A percentile compares a stretch with the other conserved stretches of the same genome.
phyloP scores from a whole-genome alignment of 2,888 invertebrate species.

The Drepana falcataria region DNA sequence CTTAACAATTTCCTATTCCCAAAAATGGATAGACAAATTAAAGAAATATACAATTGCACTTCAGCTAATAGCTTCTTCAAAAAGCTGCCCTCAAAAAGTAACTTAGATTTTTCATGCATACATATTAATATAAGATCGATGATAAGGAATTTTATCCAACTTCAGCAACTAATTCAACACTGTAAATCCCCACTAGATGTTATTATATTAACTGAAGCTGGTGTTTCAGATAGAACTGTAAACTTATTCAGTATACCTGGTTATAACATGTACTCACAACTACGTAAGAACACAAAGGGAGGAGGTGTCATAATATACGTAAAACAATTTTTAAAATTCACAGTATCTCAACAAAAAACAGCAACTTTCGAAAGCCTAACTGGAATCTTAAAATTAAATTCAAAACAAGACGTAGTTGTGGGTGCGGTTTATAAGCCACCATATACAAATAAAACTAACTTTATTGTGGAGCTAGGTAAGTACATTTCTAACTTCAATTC shows the following conservation, averaged over 20 bases:
- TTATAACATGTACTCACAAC: slow-evolving; percentile 18
- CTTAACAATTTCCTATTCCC: too few species aligned
- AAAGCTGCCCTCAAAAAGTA: slow-evolving; percentile 1
- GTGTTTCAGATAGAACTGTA: slow-evolving; percentile 11
- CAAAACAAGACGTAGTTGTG: slow-evolving; percentile 4
- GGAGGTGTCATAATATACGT: slow-evolving; percentile 16
- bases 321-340: slow-evolving; percentile 6
- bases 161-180: slow-evolving; percentile 8
- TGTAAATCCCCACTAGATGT: slow-evolving; percentile 8
- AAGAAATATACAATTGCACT: neutral
- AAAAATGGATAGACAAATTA: too few species aligned
- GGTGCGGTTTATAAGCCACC: slow-evolving; percentile 17
- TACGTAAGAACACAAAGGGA: slow-evolving; percentile 13
- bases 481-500: too few species aligned
- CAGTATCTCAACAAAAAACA: slow-evolving; percentile 4
- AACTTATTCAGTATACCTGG: slow-evolving; percentile 16
- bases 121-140: slow-evolving; percentile 22
- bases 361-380: slow-evolving; percentile 12
- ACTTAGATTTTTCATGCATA: slow-evolving; percentile 9
- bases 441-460: slow-evolving; percentile 5
- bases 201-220: slow-evolving; percentile 14
- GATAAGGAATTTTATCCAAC: slow-evolving; percentile 15
- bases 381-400: slow-evolving; percentile 7
- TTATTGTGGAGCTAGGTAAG: too few species aligned
- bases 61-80: slow-evolving; percentile 1